Evolutionary conservation across 2,113 vertebrate species (phyloP).

Genomic region (Hippopotamus amphibius): DNA sequence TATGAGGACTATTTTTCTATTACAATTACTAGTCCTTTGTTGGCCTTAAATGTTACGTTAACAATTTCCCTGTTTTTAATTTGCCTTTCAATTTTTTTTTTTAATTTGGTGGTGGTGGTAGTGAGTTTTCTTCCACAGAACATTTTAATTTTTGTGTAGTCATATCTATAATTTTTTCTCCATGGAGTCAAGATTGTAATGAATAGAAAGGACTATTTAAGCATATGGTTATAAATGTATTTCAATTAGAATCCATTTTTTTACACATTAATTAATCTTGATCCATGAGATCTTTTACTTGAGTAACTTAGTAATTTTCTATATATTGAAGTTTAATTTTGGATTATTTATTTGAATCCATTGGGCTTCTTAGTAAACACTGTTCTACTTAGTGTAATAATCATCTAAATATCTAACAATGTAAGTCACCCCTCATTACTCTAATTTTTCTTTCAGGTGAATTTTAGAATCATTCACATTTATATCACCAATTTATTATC

Average conservation of each 20-base stretch:
- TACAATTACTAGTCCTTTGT: neutral
- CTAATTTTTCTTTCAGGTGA: neutral
- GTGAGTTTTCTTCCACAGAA: neutral
- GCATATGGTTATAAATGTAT: neutral
- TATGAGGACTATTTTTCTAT: neutral
- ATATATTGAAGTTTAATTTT: neutral
- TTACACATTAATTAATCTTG: neutral
- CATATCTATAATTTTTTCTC: neutral
- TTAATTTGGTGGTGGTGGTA: neutral
- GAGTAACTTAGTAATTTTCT: neutral
- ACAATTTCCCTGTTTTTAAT: neutral
- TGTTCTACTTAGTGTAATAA: neutral
- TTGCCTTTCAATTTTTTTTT: neutral
- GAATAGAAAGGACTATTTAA: neutral
- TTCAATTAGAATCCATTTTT: neutral
- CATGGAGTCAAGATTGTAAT: neutral
- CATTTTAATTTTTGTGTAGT: neutral
- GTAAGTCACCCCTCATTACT: neutral
- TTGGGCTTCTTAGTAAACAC: neutral
- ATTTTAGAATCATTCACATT: slow-evolving; percentile 41
- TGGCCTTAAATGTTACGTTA: neutral
- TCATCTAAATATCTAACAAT: neutral
- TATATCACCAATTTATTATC: neutral
- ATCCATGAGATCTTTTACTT: neutral
- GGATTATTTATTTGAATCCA: neutral